Evolutionary conservation across 2,113 vertebrate species (phyloP).

Genomic region (Jaculus jaculus): DNA sequence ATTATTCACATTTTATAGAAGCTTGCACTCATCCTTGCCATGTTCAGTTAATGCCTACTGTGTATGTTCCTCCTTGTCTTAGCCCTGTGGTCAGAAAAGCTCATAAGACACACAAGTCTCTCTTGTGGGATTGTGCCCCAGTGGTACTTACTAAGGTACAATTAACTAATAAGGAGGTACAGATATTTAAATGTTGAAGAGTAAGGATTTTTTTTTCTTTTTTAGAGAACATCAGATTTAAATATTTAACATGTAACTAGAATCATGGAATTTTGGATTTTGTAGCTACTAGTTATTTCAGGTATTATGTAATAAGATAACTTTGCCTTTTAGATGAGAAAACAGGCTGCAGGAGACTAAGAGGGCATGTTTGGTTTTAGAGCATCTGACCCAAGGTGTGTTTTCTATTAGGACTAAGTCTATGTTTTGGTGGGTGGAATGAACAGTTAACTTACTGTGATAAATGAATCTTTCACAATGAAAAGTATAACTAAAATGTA

Average conservation of each 20-base stretch:
- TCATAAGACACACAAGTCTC: neutral
- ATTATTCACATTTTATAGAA: neutral
- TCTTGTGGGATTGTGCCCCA: neutral
- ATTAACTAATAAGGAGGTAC: neutral
- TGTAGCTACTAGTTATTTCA: neutral
- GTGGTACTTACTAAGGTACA: neutral
- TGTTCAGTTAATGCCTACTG: neutral
- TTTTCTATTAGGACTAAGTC: neutral
- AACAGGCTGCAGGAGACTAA: rapidly evolving
- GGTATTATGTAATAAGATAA: neutral
- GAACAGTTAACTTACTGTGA: neutral
- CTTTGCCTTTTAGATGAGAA: neutral
- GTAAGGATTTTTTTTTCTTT: neutral
- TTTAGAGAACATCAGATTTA: neutral
- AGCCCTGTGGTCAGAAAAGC: neutral
- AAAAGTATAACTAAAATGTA: neutral
- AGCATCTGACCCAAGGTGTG: neutral
- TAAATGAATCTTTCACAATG: neutral
- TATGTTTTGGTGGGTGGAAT: too few species aligned
- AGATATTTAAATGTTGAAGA: neutral
- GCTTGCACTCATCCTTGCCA: too few species aligned
- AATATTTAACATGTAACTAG: too few species aligned
- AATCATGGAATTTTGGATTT: neutral
- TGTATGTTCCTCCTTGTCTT: rapidly evolving
- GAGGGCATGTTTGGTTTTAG: neutral